Base-by-base conservation (phyloP, 2,888 invertebrate genomes). In the Pseudeuparius sepicola region DNA sequence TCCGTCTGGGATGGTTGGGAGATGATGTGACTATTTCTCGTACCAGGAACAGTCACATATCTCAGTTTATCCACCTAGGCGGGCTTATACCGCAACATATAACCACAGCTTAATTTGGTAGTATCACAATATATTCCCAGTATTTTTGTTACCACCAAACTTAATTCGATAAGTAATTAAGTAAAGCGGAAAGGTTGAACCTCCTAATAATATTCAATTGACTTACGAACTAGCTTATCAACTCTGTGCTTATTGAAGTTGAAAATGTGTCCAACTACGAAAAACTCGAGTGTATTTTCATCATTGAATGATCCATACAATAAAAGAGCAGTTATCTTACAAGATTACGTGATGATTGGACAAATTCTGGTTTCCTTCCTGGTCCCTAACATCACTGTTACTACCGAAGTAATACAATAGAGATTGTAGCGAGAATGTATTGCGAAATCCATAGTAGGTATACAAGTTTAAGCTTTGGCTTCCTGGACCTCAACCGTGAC, bases 401-500 rank as follows among this genome's bases (percentile, higher is more conserved):
- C 53, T 55, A 57, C 47, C 48, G 49, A 52, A 53, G 50, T 52
- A 50, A 50, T 52, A 46, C 39, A n/a, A n/a, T n/a, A n/a, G n/a
- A 43, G 46, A 49, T 46, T 46, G 43, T 47, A 46, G 41, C 43
- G n/a, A n/a, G n/a, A n/a, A n/a, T n/a, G n/a, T n/a, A n/a, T n/a
- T n/a, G n/a, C n/a, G n/a, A n/a, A n/a, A n/a, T n/a, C n/a, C n/a
- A n/a, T n/a, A n/a, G n/a, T n/a, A n/a, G n/a, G n/a, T n/a, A n/a
- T n/a, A n/a, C n/a, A n/a, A 18, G 14, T 37, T 37, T 38, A 38
- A 3, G 34, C 28, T 52, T 73, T 74, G 43, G 77, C 74, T 51
- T 78, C 75, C 52, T 79, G 74, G 50, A 84, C 76, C 65, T 85
- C 84, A 35, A 84, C 79, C 44, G 81, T 82, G 42, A 85, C 78